Evolutionary conservation across 2,113 vertebrate genomes (phyloP), one percentile per base, ranked within the genome.

Genomic region (Serinus canaria): DNA sequence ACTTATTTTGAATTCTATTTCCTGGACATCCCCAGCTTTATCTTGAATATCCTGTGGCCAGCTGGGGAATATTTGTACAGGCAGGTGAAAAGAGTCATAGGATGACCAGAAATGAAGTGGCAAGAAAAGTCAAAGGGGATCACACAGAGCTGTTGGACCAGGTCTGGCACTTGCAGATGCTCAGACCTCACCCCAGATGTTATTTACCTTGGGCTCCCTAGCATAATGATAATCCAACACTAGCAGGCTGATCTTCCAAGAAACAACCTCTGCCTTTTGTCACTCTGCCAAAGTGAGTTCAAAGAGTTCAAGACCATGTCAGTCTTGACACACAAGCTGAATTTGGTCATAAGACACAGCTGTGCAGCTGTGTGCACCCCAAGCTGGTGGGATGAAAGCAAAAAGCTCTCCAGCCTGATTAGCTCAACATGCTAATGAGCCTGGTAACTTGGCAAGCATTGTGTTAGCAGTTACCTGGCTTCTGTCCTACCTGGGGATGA

Each of bases 361-460:
- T 41, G 10, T 2, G 50, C 41, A 66, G 33, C 19, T 62, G 16
- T 0, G 1, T 0, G 1, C 39, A 31, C 27, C 44, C 30, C 39
- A 74, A 11, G 60, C 46, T 49, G 46, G 37, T 56, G 19, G 41
- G 30, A 80, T 60, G n/a, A 31, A 60, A 89, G 50, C 30, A 88
- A 30, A 80, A 89, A 87, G 37, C 66, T 90, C 52, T 90, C 43
- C 52, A 75, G 82, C 39, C 66, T 63, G 35, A 24, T 41, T 9
- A 87, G 52, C 31, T 87, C 64, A 52, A 33, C 23, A 3, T 2
- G 13, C 17, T 63, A 53, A 62, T 11, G 49, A 0, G 1, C 64
- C 74, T 47, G 28, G 20, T 27, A 50, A n/a, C 31, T 43, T 37
- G 66, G 43, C 35, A 78, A 87, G 18, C 37, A 52, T 10, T 9